Evolutionary conservation across 35 echinoderm and acorn worm species (phyloP).

Genomic region (Lytechinus pictus): DNA sequence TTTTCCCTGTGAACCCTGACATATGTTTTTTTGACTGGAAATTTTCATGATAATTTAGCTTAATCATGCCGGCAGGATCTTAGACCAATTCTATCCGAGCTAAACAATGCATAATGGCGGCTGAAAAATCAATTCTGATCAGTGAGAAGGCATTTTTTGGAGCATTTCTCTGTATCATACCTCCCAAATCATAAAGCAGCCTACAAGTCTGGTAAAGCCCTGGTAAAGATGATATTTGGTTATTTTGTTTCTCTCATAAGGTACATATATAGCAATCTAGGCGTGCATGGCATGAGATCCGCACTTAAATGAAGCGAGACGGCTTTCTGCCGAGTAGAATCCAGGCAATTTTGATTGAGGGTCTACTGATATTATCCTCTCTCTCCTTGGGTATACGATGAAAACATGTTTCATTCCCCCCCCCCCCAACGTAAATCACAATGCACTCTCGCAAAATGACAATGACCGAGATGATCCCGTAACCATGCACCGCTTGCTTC

Average conservation of each 20-base stretch:
- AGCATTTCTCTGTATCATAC: not conserved
- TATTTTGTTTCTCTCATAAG: not conserved
- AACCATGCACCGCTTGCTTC: not conserved
- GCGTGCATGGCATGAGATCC: not conserved
- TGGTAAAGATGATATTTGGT: not conserved
- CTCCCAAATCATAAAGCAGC: not conserved
- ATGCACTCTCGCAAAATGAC: slow-evolving; percentile 1
- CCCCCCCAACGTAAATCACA: slow-evolving; percentile 1
- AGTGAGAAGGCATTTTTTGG: not conserved
- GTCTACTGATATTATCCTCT: not conserved
- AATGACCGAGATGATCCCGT: not conserved
- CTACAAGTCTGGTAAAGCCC: not conserved
- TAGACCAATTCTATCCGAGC: not conserved
- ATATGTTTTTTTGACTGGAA: not conserved
- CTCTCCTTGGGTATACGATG: not conserved
- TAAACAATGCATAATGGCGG: not conserved
- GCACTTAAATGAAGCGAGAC: slow-evolving; percentile 10
- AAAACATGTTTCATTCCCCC: slow-evolving; percentile 17
- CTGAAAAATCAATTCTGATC: slow-evolving; percentile 19
- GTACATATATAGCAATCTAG: slow-evolving; percentile 13
- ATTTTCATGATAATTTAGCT: not conserved
- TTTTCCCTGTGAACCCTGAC: not conserved
- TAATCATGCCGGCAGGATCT: not conserved
- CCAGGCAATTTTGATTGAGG: slow-evolving; percentile 17
- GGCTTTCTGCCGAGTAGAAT: not conserved